These are phyloP conservation scores for Drepana arcuata DNA, from an alignment of 1,140 invertebrate species.

Conservation along the genomic window DNA sequence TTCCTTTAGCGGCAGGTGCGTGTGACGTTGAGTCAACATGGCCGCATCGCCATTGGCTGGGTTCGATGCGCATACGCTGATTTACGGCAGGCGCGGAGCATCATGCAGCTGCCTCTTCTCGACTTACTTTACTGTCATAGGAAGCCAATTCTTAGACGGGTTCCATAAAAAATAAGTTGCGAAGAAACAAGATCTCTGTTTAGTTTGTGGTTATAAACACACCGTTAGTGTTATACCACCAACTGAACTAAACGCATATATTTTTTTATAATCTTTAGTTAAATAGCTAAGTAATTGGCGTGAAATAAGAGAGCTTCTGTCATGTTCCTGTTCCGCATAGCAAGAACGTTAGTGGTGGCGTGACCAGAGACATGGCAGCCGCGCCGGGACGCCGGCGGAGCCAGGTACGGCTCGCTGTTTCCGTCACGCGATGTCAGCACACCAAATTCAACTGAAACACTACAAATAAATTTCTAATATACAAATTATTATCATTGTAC, in stretches of 20 bases:
- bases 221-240: too few relatives aligned
- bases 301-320: too few relatives aligned
- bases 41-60: constrained; percentile 34
- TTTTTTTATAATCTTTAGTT: too few relatives aligned
- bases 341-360: too few relatives aligned
- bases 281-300: too few relatives aligned
- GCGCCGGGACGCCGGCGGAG: too few relatives aligned
- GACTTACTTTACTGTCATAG: constrained; percentile 26
- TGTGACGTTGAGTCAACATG: constrained; percentile 19
- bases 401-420: constrained; percentile 31
- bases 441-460: constrained; percentile 25
- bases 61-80: constrained; percentile 38
- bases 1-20: constrained; percentile 60
- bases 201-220: too few relatives aligned
- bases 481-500: too few relatives aligned
- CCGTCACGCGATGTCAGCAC: constrained; percentile 41
- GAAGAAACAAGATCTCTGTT: constrained; percentile 28
- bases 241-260: too few relatives aligned
- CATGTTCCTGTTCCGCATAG: too few relatives aligned
- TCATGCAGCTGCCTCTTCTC: constrained; percentile 36
- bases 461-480: constrained; percentile 16
- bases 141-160: constrained; percentile 38
- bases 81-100: constrained; percentile 24
- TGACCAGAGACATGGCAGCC: constrained; percentile 49
- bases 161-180: constrained; percentile 26